phyloP scores from a whole-genome alignment of 2,113 vertebrate genomes.

The Lanius collurio region DNA sequence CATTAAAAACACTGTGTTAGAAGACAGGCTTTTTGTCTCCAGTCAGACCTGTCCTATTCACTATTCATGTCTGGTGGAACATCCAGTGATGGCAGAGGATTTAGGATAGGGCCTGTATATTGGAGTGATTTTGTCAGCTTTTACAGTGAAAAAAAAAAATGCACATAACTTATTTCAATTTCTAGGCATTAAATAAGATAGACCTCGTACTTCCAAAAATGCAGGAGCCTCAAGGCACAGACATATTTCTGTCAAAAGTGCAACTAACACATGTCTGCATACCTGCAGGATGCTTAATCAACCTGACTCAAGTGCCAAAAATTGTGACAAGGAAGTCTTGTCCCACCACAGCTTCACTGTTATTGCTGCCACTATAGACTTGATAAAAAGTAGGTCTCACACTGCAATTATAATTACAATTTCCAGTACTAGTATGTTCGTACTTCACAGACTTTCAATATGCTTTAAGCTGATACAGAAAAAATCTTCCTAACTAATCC shows the following conservation, averaged over 20 bases:
- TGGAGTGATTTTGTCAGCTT: neutral
- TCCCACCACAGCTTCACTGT: neutral
- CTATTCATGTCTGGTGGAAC: neutral
- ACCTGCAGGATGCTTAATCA: neutral
- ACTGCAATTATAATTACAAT: neutral
- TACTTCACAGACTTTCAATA: neutral
- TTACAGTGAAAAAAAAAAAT: neutral
- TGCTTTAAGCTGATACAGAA: neutral
- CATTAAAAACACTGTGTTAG: neutral
- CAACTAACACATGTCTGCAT: neutral
- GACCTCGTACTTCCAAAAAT: neutral
- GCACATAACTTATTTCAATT: neutral
- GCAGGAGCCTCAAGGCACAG: neutral
- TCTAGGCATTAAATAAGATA: neutral
- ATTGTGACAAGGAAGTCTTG: neutral
- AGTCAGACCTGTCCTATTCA: neutral
- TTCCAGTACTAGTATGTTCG: neutral
- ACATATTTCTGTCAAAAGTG: slow-evolving; percentile 12
- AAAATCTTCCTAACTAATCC: neutral
- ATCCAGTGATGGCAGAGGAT: neutral
- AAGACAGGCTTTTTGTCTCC: neutral
- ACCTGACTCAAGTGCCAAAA: neutral
- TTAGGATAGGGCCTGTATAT: neutral
- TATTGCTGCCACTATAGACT: neutral
- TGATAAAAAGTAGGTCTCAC: neutral